phyloP scores from a whole-genome alignment of 2,888 invertebrate genomes.

The Lepidocyrtinus sp. region DNA sequence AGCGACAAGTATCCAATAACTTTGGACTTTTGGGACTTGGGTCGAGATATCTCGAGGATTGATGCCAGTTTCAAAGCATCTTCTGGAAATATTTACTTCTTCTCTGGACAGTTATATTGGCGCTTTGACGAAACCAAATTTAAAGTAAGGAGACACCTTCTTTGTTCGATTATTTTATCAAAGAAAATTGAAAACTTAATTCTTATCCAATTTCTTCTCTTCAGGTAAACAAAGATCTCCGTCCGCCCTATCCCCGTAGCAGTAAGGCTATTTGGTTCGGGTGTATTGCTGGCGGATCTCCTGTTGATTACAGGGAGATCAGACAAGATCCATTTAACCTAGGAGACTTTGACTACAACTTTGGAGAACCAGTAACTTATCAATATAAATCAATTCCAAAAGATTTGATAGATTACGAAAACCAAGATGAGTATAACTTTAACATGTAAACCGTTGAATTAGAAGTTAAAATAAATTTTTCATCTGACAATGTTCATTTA shows the following conservation, averaged over 20 bases:
- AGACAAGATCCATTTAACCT: too few relatives aligned
- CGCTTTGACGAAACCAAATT: conserved; percentile 54
- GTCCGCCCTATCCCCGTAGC: conserved; percentile 52
- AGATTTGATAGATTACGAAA: too few relatives aligned
- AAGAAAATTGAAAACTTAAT: background rate
- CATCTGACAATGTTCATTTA: too few relatives aligned
- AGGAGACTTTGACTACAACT: too few relatives aligned
- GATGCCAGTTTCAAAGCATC: conserved; percentile 57
- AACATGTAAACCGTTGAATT: too few relatives aligned
- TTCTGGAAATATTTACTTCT: conserved; percentile 57
- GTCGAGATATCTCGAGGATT: conserved; percentile 13
- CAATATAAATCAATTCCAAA: too few relatives aligned
- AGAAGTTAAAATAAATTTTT: too few relatives aligned
- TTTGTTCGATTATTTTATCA: background rate
- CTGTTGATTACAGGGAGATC: conserved; percentile 38
- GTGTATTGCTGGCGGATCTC: conserved; percentile 33
- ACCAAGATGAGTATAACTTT: too few relatives aligned
- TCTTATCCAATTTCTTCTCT: background rate
- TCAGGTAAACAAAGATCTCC: conserved; percentile 40
- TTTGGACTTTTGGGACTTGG: conserved; percentile 26
- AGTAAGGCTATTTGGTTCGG: conserved; percentile 52
- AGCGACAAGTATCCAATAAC: conserved; percentile 43
- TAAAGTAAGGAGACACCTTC: conserved; percentile 26
- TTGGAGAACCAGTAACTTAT: too few relatives aligned
- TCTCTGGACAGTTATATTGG: conserved; percentile 57